These are phyloP conservation scores for Ctenopoma multispine DNA, from an alignment of 2,797 vertebrate species.

Conservation along the genomic window DNA sequence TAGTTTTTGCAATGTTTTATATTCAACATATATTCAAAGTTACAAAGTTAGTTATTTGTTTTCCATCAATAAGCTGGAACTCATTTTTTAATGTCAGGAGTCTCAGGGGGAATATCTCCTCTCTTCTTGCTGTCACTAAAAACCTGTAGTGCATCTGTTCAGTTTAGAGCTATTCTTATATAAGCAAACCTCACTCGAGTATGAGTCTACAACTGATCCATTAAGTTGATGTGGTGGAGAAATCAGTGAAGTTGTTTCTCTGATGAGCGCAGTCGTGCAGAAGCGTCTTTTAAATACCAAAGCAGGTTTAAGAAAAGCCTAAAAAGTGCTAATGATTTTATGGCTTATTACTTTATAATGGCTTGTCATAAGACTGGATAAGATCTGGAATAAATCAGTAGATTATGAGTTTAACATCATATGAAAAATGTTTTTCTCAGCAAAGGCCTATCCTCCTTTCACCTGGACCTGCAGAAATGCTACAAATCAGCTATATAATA, in stretches of 20 bases:
- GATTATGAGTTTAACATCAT: not conserved
- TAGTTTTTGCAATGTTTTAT: not conserved
- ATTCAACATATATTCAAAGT: not conserved
- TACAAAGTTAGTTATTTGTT: no score
- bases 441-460: not conserved
- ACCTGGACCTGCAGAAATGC: not conserved
- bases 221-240: not conserved
- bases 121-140: not conserved
- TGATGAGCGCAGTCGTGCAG: not conserved
- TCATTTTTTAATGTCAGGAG: not conserved
- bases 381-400: not conserved
- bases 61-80: slow-evolving; percentile 4
- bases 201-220: not conserved
- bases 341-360: not conserved
- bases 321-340: not conserved
- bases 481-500: not conserved
- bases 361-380: slow-evolving; percentile 3
- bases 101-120: not conserved
- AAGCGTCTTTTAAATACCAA: slow-evolving; percentile 3
- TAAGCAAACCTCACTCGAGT: not conserved
- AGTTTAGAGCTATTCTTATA: not conserved
- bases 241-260: not conserved
- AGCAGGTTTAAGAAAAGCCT: not conserved
- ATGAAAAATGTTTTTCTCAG: not conserved
- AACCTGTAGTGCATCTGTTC: slow-evolving; percentile 7